Evolutionary conservation across 2,797 vertebrate genomes (phyloP).

Genomic region (Oophaga sylvatica): DNA sequence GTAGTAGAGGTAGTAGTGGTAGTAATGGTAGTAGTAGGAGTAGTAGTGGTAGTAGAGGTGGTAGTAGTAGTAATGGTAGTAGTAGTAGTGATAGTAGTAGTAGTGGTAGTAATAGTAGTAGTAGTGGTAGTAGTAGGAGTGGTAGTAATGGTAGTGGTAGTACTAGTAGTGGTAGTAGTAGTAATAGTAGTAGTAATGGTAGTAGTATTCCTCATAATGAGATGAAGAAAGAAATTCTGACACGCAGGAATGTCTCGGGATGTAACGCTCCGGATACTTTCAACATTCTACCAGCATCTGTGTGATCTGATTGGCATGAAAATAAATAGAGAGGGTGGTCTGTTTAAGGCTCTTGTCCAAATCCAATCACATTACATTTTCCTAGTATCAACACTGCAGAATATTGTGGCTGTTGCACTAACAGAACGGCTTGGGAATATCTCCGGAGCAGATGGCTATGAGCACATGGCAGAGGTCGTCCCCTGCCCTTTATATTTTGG

Average conservation of each 20-base stretch:
- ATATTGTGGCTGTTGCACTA: slow-evolving; percentile 66
- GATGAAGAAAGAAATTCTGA: slow-evolving; percentile 57
- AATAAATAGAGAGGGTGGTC: slow-evolving; percentile 73
- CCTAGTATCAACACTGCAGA: slow-evolving; percentile 69
- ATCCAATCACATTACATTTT: slow-evolving; percentile 68
- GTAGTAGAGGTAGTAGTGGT: no score
- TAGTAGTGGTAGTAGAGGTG: no score
- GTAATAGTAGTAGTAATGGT: background rate
- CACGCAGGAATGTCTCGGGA: slow-evolving; percentile 58
- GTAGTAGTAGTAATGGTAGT: no score
- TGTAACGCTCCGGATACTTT: slow-evolving; percentile 65
- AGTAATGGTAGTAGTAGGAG: no score
- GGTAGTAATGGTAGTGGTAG: no score
- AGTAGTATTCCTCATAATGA: slow-evolving; percentile 26
- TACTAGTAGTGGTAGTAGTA: no score
- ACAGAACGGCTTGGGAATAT: slow-evolving; percentile 66
- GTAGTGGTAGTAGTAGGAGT: no score
- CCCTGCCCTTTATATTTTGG: background rate
- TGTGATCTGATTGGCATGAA: slow-evolving; percentile 70
- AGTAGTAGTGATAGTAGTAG: no score
- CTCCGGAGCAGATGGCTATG: slow-evolving; percentile 71
- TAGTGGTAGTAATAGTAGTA: no score
- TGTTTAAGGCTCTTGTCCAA: slow-evolving; percentile 71
- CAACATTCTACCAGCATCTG: slow-evolving; percentile 62
- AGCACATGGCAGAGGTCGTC: slow-evolving; percentile 65